These are phyloP conservation scores for Melanotaenia boesemani DNA, from an alignment of 2,797 vertebrate genomes.

Conservation along the genomic window DNA sequence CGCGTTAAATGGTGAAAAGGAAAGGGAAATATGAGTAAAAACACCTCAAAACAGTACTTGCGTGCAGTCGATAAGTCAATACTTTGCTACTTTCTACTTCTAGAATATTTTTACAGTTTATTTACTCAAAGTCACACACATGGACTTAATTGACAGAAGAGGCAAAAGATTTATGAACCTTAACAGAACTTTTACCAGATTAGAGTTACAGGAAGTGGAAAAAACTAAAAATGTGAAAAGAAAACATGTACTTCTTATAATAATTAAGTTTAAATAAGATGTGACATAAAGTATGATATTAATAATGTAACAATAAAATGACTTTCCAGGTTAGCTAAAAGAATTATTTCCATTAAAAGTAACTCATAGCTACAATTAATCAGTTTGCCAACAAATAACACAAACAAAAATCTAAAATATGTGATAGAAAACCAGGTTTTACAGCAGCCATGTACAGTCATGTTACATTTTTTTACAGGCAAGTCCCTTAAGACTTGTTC, in stretches of 20 bases:
- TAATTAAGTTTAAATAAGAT: slow-evolving; percentile 15
- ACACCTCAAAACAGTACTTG: too few species aligned
- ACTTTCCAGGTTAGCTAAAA: background rate
- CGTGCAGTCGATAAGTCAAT: too few species aligned
- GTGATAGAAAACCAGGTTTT: background rate
- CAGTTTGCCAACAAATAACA: background rate
- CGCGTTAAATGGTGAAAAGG: too few species aligned
- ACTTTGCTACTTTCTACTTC: too few species aligned
- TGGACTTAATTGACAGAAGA: background rate
- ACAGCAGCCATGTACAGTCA: background rate
- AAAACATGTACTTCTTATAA: background rate
- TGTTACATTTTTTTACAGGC: background rate
- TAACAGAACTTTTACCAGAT: background rate
- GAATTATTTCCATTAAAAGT: background rate
- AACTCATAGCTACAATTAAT: background rate
- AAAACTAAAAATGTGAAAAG: slow-evolving; percentile 5
- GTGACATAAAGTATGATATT: background rate
- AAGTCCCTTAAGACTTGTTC: background rate
- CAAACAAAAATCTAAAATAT: background rate
- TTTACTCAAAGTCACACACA: background rate
- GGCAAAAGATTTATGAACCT: background rate
- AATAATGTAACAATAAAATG: background rate
- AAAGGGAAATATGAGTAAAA: too few species aligned
- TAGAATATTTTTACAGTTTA: too few species aligned
- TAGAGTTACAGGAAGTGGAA: background rate